Evolutionary conservation across 2,888 invertebrate genomes (phyloP), one percentile per base, ranked within the genome.

Genomic region (Hypercompe scribonia): DNA sequence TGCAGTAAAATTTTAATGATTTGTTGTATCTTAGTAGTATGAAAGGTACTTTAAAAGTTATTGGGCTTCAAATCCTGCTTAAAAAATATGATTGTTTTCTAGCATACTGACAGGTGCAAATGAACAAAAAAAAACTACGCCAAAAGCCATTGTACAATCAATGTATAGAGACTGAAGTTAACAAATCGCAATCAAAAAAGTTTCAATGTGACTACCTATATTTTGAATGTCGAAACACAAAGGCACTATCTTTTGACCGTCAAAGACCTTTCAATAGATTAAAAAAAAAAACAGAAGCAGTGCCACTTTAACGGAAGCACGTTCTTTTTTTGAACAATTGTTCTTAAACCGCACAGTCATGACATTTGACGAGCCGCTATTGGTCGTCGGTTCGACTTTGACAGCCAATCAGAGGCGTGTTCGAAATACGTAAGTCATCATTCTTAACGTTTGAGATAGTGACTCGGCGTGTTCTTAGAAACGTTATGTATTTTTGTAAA

Each of bases 261-360:
- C 86, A 88, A 90, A 86, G 86, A 79, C 78, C 84, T 50, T 50
- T 85, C 84, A 88, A 90, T 87, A 88, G 83, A 84, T 76, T 78
- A 74, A 80, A 83, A 88, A 88, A n/a, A 88, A 89, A 87, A 84
- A 83, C 91, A 89, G 92, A 89, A 93, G 92, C 91, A 86, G 80
- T 91, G 93, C 93, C 92, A 94, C 93, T 93, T 94, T 94, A 92
- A 93, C 95, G 92, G 95, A 92, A 95, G 95, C 95, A 89, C 87
- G 84, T 89, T 88, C 91, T 90, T 92, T 91, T 91, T 85, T 85
- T 80, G 81, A 81, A 89, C 93, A 93, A 94, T 94, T 93, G 93
- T 93, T 91, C 89, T 82, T 84, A 90, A 91, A 91, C 89, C 88
- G 92, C 93, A 90, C 80, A 91, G 94, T 95, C 95, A 95, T 92